Evolutionary conservation across 2,888 invertebrate genomes (phyloP), one percentile per base, ranked within the genome.

Genomic region (Sericinus montela): DNA sequence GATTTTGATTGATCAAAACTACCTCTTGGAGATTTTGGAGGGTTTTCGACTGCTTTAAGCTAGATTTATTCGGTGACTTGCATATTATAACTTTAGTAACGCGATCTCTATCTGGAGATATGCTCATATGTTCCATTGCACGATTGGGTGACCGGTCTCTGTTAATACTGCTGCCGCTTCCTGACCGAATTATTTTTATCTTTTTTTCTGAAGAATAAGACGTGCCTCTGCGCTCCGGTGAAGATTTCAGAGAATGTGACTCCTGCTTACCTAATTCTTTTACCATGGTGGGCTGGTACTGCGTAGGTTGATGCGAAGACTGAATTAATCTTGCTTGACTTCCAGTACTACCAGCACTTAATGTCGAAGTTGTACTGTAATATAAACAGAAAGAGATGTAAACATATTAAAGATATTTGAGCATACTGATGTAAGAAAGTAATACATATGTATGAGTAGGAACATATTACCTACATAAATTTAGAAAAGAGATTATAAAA

Each of bases 241-340:
- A 90, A 32, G 90, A 90, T 72, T 90, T 91, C 56, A 89, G 83
- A 23, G 89, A 90, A 45, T 81, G 80, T 3, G 86, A 86, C 58
- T 88, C 88, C 56, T 80, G 84, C 94, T 94, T 94, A 96, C 96
- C 96, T 92, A 96, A 89, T 89, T 96, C 96, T 90, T 95, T 95
- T 73, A 94, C 93, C 80, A 94, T 93, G 63, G 94, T 93, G 51
- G 97, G 97, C 69, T 97, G 96, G 86, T 97, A 97, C 80, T 94
- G 95, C 68, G 96, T 94, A 52, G 97, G 97, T 72, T 97, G 96
- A 85, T 97, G 95, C 62, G 97, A 97, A 60, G 97, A 96, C 89
- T 97, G 97, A 76, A 97, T 96, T 72, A 97, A 92, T 69, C 96
- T 93, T 52, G 97, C 97, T 86, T 97, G 96, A 79, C 96, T 96